Percentiles rank a stretch among this genome's conserved stretches.
Conservation (phyloP, 2,888 invertebrate genomes). For the Auanema freiburgensis region DNA sequence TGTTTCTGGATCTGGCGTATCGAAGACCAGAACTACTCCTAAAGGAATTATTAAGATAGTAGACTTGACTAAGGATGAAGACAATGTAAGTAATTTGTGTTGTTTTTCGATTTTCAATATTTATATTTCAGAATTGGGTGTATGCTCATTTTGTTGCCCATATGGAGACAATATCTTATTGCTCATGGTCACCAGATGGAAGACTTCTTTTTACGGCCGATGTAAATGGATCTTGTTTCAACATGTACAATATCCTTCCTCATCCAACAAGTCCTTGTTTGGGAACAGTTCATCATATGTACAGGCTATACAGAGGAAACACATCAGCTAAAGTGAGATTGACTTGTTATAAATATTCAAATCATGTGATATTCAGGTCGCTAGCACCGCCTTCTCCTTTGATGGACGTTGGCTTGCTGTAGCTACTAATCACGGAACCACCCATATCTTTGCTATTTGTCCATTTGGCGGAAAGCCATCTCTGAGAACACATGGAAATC, state of each 20-base stretch:
- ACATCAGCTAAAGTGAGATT: constrained; percentile 83
- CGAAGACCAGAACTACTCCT: constrained; percentile 22
- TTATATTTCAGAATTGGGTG: constrained; percentile 10
- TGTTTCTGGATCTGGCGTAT: constrained; percentile 42
- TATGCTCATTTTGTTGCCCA: constrained; percentile 60
- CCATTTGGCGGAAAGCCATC: constrained; percentile 82
- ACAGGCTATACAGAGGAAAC: constrained; percentile 89
- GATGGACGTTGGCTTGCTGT: constrained; percentile 95
- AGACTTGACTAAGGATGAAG: constrained; percentile 25
- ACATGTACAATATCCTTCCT: constrained; percentile 89
- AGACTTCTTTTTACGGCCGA: constrained; percentile 66
- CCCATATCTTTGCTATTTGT: constrained; percentile 93
- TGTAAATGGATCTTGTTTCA: constrained; percentile 73
- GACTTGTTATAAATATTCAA: constrained; percentile 8
- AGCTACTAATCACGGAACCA: constrained; percentile 87
- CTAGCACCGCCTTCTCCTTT: constrained; percentile 85
- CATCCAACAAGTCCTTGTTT: constrained; percentile 82
- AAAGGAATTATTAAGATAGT: constrained; percentile 45
- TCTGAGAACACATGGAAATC: constrained; percentile 89
- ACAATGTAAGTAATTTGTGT: constrained; percentile 1
- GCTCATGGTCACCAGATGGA: constrained; percentile 42
- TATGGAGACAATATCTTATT: constrained; percentile 29
- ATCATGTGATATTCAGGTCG: constrained; percentile 65
- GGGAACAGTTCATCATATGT: constrained; percentile 81
- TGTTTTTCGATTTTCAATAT: background rate